Evolutionary conservation across 2,113 vertebrate genomes (phyloP).

Genomic region (Anoplopoma fimbria): DNA sequence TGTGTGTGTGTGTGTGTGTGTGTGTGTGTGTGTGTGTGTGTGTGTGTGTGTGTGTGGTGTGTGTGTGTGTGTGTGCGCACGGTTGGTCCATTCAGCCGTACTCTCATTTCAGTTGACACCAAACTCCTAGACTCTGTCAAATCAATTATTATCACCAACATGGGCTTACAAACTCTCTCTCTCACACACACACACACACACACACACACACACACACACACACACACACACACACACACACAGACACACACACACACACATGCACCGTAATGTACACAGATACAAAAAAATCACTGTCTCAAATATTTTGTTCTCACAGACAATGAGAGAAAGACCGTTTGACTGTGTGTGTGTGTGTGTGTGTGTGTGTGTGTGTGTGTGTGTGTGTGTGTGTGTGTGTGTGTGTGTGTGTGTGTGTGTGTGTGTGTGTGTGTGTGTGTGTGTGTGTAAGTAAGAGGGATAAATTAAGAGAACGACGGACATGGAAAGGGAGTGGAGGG

Average conservation of each 20-base stretch:
- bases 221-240: conserved; percentile 1
- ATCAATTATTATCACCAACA: conserved; percentile 28
- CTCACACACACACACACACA: background rate
- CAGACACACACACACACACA: background rate
- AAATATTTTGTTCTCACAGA: background rate
- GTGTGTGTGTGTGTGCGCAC: background rate
- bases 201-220: background rate
- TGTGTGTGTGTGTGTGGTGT: background rate
- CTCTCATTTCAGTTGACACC: conserved; percentile 24
- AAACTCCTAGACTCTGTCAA: conserved; percentile 30
- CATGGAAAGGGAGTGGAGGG: background rate
- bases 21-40: background rate
- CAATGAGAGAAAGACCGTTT: background rate
- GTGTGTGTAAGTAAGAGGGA: background rate
- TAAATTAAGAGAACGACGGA: conserved; percentile 5
- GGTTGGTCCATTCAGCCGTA: conserved; percentile 29
- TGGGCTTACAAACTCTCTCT: background rate
- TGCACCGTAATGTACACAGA: background rate
- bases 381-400: background rate
- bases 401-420: background rate
- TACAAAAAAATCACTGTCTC: background rate
- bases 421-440: background rate
- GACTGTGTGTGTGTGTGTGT: background rate
- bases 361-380: no score
- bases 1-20: background rate